Base-by-base conservation (phyloP, 2,888 invertebrate genomes). In the Fragum whitleyi region DNA sequence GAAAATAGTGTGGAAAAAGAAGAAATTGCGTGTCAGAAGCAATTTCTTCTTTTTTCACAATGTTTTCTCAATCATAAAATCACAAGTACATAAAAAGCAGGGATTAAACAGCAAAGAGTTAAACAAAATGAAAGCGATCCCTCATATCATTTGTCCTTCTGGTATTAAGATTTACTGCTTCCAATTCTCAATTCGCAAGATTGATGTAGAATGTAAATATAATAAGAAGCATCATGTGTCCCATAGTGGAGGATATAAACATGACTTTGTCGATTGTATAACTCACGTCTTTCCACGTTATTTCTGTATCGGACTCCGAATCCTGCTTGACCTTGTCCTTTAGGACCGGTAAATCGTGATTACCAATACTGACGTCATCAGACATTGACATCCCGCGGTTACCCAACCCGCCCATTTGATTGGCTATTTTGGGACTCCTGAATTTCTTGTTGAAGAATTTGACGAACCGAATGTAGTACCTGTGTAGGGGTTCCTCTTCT, bases 201-300 rank as follows among this genome's bases (percentile, higher is more conserved):
- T 47, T 47, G 19, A 57, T 21, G 26, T 65, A 65, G 16, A 39
- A 23, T 1, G 65, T 42, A 26, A 65, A 65, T 19, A 65, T 23
- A 2, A 42, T 42, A 0, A 42, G 19, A 5, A 29, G n/a, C 23
- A 42, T 42, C 39, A 23, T 65, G 23, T 65, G 39, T 11, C 21
- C 21, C 42, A 65, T 42, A 2, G 36, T 42, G 0, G 26, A 23
- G 14, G 42, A 39, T 23, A 65, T 26, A 26, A 65, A 65, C n/a
- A n/a, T 42, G 7, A 70, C n/a, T n/a, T 55, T 55, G 36, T 70
- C 70, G 3, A 70, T 26, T 14, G 70, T 36, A 11, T 23, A 55
- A n/a, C 55, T 32, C 11, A 70, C 55, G 21, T 70, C 70, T 39
- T 32, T 70, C 70, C 70, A 70, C 11, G 21, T 65, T 21, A 65